A percentile compares a stretch with the other conserved stretches of the same genome.
phyloP scores from a whole-genome alignment of 2,797 vertebrate species.

The Gallirallus australis region DNA sequence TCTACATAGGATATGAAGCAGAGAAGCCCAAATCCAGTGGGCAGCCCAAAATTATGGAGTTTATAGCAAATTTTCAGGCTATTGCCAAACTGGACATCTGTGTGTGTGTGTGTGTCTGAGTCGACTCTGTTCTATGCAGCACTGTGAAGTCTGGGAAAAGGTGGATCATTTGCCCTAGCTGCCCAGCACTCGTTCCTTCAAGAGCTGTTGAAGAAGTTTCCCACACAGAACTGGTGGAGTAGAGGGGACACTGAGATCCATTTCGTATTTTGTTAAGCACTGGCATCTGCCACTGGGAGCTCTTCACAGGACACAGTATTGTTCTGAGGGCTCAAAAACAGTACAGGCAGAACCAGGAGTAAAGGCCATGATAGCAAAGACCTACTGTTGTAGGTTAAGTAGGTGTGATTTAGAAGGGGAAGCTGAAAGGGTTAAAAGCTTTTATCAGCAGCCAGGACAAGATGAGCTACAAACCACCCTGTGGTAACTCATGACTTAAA shows the following conservation, averaged over 20 bases:
- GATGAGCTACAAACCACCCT: not conserved
- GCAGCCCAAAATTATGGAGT: not conserved
- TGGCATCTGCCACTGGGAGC: not conserved
- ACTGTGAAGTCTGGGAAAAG: not conserved
- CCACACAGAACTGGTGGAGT: not conserved
- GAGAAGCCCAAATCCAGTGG: not conserved
- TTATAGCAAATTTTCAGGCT: not conserved
- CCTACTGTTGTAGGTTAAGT: not conserved
- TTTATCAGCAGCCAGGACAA: not conserved
- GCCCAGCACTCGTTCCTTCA: not conserved
- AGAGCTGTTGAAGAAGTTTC: not conserved
- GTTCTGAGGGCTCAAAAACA: not conserved
- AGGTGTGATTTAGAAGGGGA: not conserved
- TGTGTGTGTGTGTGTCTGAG: not conserved
- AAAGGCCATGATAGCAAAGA: not conserved
- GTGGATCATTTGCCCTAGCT: not conserved
- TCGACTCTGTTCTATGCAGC: not conserved
- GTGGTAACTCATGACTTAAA: not conserved
- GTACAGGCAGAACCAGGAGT: not conserved
- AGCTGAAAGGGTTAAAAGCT: not conserved
- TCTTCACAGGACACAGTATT: not conserved
- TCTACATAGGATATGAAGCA: not conserved
- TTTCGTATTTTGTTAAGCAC: not conserved
- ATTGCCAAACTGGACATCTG: not conserved
- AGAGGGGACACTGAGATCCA: not conserved